Percentiles rank a stretch among this genome's conserved stretches.
Conservation (phyloP, 2,888 invertebrate species). For the Heliconius charithonia region DNA sequence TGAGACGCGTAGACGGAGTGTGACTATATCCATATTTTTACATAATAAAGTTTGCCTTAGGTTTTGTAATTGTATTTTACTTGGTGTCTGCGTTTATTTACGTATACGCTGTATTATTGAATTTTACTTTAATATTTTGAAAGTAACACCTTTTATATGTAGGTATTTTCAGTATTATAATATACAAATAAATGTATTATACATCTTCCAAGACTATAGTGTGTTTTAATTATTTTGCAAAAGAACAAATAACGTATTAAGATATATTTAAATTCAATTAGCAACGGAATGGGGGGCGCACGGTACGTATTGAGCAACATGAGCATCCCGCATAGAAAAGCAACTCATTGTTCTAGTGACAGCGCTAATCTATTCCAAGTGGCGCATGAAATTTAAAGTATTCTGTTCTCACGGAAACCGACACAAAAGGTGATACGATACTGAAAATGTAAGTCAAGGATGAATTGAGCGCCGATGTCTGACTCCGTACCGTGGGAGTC, state of each 20-base stretch:
- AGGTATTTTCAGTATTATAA: no score
- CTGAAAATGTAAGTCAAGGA: constrained; percentile 80
- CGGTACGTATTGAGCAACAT: constrained; percentile 10
- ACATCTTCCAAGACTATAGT: neutral
- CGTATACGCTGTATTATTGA: neutral
- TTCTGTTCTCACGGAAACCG: constrained; percentile 77
- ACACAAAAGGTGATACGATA: constrained; percentile 79
- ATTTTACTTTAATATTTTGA: no score
- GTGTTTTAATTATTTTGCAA: neutral
- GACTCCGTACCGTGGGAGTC: constrained; percentile 73
- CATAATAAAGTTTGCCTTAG: constrained; percentile 25
- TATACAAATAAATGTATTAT: no score
- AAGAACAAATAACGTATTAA: neutral
- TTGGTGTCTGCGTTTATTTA: neutral
- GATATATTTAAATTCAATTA: neutral
- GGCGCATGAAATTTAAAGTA: constrained; percentile 63
- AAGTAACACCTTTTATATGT: no score
- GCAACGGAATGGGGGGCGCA: neutral
- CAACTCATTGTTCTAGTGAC: constrained; percentile 43
- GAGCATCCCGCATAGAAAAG: constrained; percentile 26
- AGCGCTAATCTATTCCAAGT: constrained; percentile 59
- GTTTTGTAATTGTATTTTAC: constrained; percentile 26
- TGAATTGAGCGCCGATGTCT: constrained; percentile 66
- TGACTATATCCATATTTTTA: constrained; percentile 34
- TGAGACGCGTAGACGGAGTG: constrained; percentile 26